Evolutionary conservation across 2,888 invertebrate species (phyloP), one percentile per base, ranked within the genome.

Genomic region (Xestia c-nigrum): DNA sequence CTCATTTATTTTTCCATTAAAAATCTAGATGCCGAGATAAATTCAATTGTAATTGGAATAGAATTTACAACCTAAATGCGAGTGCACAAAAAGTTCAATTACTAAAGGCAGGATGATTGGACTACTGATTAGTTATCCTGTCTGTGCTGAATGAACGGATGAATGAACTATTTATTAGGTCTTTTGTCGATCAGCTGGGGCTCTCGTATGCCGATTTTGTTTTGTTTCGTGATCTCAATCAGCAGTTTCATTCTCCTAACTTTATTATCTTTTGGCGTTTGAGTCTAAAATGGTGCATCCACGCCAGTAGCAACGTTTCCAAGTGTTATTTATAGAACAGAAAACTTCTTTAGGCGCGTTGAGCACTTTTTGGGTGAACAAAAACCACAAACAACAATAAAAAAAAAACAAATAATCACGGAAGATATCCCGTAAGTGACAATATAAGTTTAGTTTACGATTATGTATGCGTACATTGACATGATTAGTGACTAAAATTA

Each of bases 51-150:
- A 83, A 83, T 83, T 82, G 82, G 72, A 83, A 65, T 83, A 47
- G 50, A 83, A 74, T 78, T 74, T 70, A 64, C 64, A 78, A 68
- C 82, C 55, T 55, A 47, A 57, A 59, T 74, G 61, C 9, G 61
- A 83, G 78, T 74, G 71, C 65, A 64, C 43, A 82, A 82, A 82
- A 83, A 78, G 68, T 78, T 83, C 71, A 83, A 72, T 82, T 78
- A 55, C 70, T 12, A 57, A 52, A 72, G 61, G 43, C 65, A 19
- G 43, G 31, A 70, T 83, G 74, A 78, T 67, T 78, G 65, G 74
- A 83, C 50, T 61, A 74, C 57, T 65, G 55, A 68, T 68, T 67
- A 65, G 65, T 46, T 43, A 70, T 59, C 46, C 65, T 69, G n/a
- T 63, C 55, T 63, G 78, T 38, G 7, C 57, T 71, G 50, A 72